Percentiles rank a stretch among this genome's conserved stretches.
phyloP scores from a whole-genome alignment of 30 jellyfish, hydroid and myxozoan genomes.

The Cassiopea xamachana region DNA sequence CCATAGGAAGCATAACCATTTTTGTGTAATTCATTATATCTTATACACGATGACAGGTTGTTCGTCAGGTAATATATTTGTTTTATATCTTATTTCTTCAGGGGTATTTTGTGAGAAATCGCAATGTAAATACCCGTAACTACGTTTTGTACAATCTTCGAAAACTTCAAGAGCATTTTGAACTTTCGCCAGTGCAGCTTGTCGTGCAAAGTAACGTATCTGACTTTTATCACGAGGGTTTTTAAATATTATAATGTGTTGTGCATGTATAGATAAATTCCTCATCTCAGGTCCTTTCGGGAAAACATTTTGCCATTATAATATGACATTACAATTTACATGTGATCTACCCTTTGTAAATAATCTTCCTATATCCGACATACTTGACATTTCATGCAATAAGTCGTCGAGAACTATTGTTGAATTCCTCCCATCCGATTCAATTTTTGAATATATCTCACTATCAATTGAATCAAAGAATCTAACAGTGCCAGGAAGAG shows the following conservation, averaged over 20 bases:
- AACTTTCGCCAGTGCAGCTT: background rate
- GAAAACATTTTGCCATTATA: slow-evolving; percentile 21
- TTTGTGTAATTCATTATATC: background rate
- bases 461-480: slow-evolving; percentile 23
- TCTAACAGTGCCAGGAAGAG: background rate
- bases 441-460: slow-evolving; percentile 17
- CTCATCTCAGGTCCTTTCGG: slow-evolving; percentile 50
- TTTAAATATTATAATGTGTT: slow-evolving; percentile 34
- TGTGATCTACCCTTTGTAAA: slow-evolving; percentile 54
- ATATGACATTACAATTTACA: slow-evolving; percentile 7
- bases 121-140: slow-evolving; percentile 42
- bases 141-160: slow-evolving; percentile 29
- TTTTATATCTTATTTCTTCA: slow-evolving; percentile 24
- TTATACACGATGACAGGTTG: slow-evolving; percentile 21
- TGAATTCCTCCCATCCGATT: background rate
- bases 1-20: background rate
- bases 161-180: background rate
- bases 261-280: slow-evolving; percentile 16
- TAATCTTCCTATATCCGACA: background rate
- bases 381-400: slow-evolving; percentile 26
- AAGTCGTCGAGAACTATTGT: slow-evolving; percentile 28
- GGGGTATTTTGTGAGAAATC: slow-evolving; percentile 31
- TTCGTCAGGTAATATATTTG: slow-evolving; percentile 41
- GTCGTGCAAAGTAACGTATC: slow-evolving; percentile 29
- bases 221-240: slow-evolving; percentile 47